phyloP scores from a whole-genome alignment of 2,113 vertebrate species.

The Oncorhynchus tshawytscha region DNA sequence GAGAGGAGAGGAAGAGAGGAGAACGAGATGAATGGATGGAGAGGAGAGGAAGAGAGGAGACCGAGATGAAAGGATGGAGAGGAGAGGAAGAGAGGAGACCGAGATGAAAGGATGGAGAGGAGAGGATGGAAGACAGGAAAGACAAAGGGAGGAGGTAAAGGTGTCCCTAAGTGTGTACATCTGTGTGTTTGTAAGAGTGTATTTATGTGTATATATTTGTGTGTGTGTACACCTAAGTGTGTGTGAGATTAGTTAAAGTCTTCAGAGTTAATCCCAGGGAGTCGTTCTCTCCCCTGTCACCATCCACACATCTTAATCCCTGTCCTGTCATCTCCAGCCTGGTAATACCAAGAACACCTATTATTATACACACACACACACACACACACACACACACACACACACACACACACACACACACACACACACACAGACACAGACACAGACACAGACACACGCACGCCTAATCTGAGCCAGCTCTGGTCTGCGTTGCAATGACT shows the following conservation, averaged over 20 bases:
- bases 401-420: no score
- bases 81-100: no score
- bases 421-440: conserved; percentile 7
- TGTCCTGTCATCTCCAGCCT: conserved; percentile 40
- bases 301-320: conserved; percentile 41
- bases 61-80: no score
- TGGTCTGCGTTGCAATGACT: conserved; percentile 17
- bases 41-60: background rate
- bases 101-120: conserved; percentile 20
- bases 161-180: background rate
- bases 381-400: no score
- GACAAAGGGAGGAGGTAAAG: background rate
- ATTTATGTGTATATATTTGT: background rate
- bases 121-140: background rate
- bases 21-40: no score
- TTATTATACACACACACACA: no score
- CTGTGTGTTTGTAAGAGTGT: background rate
- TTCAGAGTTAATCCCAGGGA: conserved; percentile 54
- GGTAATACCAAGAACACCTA: conserved; percentile 41
- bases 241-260: conserved; percentile 59
- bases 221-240: conserved; percentile 16
- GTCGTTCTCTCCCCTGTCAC: conserved; percentile 36
- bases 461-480: conserved; percentile 36
- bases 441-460: conserved; percentile 16
- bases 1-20: no score